Evolutionary conservation across 2,797 vertebrate species (phyloP).

Genomic region (Nyctibius grandis): DNA sequence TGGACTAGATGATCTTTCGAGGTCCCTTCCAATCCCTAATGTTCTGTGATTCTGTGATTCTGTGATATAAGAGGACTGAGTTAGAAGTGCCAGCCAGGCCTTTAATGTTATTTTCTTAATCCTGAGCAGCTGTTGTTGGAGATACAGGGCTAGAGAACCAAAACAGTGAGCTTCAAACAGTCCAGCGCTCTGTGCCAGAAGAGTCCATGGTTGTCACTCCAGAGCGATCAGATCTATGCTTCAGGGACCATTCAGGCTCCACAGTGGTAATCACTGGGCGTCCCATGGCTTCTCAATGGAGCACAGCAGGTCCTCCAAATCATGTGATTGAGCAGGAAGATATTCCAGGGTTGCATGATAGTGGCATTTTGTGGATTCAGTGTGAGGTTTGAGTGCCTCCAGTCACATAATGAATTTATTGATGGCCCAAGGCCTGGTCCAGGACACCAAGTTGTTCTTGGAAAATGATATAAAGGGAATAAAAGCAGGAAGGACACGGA

Average conservation of each 20-base stretch:
- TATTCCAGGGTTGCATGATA: background rate
- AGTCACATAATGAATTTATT: background rate
- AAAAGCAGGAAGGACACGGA: background rate
- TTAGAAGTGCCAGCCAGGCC: background rate
- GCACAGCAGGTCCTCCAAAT: background rate
- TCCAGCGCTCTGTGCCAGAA: background rate
- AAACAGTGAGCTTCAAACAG: background rate
- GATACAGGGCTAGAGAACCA: background rate
- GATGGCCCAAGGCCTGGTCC: background rate
- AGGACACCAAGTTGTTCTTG: background rate
- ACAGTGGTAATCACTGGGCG: background rate
- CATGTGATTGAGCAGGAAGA: background rate
- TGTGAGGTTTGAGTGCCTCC: background rate
- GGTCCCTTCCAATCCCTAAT: too few species aligned
- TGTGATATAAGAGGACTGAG: background rate
- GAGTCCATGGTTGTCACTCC: background rate
- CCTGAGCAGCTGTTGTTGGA: conserved; percentile 2
- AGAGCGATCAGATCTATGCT: background rate
- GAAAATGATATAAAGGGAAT: background rate
- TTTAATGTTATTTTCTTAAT: conserved; percentile 33
- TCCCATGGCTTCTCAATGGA: background rate
- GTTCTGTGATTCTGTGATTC: too few species aligned
- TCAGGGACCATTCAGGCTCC: background rate
- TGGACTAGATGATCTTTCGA: too few species aligned
- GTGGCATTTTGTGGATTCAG: background rate